A percentile compares a stretch with the other conserved stretches of the same genome.
Conservation (phyloP, 2,888 invertebrate species). For the Pristionchus japonicus region DNA sequence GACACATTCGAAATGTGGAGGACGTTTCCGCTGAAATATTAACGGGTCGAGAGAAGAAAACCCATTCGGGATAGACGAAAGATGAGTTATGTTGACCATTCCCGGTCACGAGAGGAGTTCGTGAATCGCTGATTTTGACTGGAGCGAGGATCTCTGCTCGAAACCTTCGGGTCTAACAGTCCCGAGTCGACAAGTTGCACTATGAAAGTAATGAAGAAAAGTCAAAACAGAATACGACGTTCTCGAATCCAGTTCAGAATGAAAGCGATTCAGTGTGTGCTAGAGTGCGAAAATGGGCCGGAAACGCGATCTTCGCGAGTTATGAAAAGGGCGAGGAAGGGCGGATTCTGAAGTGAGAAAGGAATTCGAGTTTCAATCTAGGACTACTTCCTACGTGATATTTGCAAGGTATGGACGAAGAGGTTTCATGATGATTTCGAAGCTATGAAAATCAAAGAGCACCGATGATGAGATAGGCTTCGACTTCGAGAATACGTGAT, state of each 20-base stretch:
- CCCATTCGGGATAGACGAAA: neutral
- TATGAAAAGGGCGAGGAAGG: neutral
- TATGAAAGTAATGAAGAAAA: no score
- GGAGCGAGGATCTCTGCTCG: neutral
- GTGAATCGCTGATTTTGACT: neutral
- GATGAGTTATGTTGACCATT: neutral
- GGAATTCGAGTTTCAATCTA: neutral
- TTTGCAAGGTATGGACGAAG: no score
- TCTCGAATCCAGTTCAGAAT: neutral
- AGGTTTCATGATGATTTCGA: no score
- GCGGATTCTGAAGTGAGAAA: neutral
- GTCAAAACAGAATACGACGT: no score
- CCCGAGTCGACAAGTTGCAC: no score
- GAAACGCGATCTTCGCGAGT: constrained; percentile 12
- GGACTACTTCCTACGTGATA: neutral
- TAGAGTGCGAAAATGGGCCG: neutral
- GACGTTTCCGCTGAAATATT: neutral
- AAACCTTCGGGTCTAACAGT: no score
- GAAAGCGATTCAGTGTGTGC: neutral
- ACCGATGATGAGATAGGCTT: neutral
- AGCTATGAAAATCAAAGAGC: no score
- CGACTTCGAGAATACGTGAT: neutral
- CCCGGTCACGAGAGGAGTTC: neutral
- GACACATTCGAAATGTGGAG: neutral
- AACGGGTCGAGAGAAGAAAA: neutral